Evolutionary conservation across 2,113 vertebrate species (phyloP).

Genomic region (Hylia prasina): DNA sequence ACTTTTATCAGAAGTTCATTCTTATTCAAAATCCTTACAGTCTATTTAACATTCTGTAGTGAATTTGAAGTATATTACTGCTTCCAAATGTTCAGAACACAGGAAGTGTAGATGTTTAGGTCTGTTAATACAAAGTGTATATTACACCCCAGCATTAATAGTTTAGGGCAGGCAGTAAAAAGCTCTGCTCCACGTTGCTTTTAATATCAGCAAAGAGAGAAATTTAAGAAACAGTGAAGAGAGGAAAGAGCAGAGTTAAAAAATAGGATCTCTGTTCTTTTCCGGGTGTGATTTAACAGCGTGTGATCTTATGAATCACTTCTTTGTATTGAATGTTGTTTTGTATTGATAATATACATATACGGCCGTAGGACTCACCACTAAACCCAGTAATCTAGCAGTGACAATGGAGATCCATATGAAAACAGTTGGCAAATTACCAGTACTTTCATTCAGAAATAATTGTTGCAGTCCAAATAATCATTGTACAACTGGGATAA

Average conservation of each 20-base stretch:
- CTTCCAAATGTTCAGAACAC: background rate
- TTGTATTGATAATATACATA: background rate
- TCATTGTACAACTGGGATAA: background rate
- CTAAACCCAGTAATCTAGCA: background rate
- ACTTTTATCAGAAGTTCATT: background rate
- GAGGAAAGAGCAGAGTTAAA: background rate
- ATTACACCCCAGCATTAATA: background rate
- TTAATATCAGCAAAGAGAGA: background rate
- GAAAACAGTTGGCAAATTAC: background rate
- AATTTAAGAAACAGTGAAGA: background rate
- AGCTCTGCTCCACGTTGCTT: background rate
- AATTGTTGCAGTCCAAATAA: background rate
- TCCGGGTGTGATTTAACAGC: background rate
- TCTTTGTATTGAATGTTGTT: background rate
- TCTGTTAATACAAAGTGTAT: background rate
- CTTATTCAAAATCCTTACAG: background rate
- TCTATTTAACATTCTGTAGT: background rate
- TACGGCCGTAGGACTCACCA: background rate
- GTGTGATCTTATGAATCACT: background rate
- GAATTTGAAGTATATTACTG: background rate
- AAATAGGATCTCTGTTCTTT: background rate
- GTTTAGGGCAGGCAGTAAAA: background rate
- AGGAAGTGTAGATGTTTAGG: background rate
- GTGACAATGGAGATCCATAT: background rate
- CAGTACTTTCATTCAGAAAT: background rate